Evolutionary conservation across 2,888 invertebrate species (phyloP), one percentile per base, ranked within the genome.

Genomic region (Anagyrus pseudococci): DNA sequence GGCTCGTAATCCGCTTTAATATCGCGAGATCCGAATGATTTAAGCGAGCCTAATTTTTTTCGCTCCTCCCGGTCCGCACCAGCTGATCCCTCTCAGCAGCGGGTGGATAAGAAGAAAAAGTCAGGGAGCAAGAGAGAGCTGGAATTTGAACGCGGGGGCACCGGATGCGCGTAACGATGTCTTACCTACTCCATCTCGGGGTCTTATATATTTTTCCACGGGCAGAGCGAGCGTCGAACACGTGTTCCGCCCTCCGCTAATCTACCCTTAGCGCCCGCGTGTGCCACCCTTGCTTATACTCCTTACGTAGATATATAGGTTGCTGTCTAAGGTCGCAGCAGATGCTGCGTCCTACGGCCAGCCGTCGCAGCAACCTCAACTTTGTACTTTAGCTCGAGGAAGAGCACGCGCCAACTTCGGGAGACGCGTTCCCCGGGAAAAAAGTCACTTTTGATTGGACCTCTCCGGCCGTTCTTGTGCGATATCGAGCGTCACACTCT

Each of bases 121-220:
- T n/a, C n/a, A 17, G 2, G 13, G n/a, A 48, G 20, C n/a, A 20
- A 25, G 29, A 22, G 46, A 22, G 10, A 23, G 23, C 20, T 26
- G 19, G 4, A 23, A 40, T 6, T 4, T 19, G 37, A 1, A 8
- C 15, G 43, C 17, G 20, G 7, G 22, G 47, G 74, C 75, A 60
- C 80, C 80, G 77, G 77, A 79, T 80, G 80, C 71, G 66, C 73
- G 64, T 75, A 80, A 80, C 79, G 80, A 77, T 77, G 75, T 80
- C 80, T 80, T 80, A 78, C 77, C 72, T 77, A 78, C 77, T 78
- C 75, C 74, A n/a, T 73, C 73, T 46, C 33, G 50, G 17, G 33
- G 26, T 13, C 70, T 77, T 77, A 78, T 80, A 80, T 80, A 79
- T 77, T 74, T 72, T 46, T 20, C 63, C 76, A 72, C 64, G 66